Evolutionary conservation across 1,140 invertebrate genomes (phyloP), one percentile per base, ranked within the genome.

Genomic region (Drosophila arawakana): DNA sequence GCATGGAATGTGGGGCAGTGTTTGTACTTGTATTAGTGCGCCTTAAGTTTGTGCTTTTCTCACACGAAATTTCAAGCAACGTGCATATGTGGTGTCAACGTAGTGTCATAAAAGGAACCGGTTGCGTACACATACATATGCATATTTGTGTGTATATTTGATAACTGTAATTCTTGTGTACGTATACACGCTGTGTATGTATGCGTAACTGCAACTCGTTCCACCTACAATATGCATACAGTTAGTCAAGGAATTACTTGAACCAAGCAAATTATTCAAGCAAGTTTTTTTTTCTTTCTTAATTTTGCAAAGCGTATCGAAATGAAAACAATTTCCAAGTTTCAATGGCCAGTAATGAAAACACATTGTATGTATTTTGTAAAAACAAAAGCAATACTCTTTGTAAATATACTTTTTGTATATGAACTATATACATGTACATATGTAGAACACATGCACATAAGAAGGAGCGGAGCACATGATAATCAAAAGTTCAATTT

Each of bases 31-130:
- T 43, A n/a, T 43, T 21, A 18, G 9, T 57, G 54, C 37, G 41
- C 21, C 54, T 57, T 18, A 41, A n/a, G 37, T 18, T 41, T 13
- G n/a, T 35, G 30, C 18, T 54, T 15, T 50, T 25, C 5, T 4
- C 21, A 11, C 46, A 25, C 47, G 10, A 35, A 54, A 15, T 37
- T 15, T 35, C 50, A 37, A 30, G 25, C 25, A 30, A 37, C 34
- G 30, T 54, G n/a, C 50, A n/a, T n/a, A 15, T 30, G 35, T 18
- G 21, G 3, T 25, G 18, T 13, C 21, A 25, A 54, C 13, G 46
- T 39, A 37, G 46, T 44, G 21, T 59, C 11, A 10, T 50, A 52
- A 61, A 41, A 41, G 30, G 37, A 63, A 52, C 58, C 44, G 65
- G 65, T 59, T 68, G 10, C 13, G 18, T 46, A 34, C 21, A 25